Evolutionary conservation across 2,888 invertebrate species (phyloP), one percentile per base, ranked within the genome.

Genomic region (Brachypterus glaber): DNA sequence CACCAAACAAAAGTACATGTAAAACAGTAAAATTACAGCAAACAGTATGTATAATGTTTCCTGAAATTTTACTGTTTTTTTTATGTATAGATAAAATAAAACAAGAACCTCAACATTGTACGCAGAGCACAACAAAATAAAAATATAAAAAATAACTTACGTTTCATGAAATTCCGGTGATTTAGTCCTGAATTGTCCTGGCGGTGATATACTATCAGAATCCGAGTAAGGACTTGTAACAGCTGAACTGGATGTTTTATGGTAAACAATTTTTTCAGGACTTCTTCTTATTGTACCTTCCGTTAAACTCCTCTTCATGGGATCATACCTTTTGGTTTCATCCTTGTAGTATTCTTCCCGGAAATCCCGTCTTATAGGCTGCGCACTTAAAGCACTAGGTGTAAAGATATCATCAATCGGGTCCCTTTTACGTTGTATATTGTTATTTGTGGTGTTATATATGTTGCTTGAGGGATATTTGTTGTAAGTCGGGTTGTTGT

Each of bases 81-180:
- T n/a, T n/a, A n/a, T n/a, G n/a, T n/a, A n/a, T n/a, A n/a, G n/a
- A n/a, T n/a, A n/a, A n/a, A n/a, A n/a, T n/a, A n/a, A n/a, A n/a
- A n/a, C n/a, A n/a, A n/a, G n/a, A n/a, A n/a, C n/a, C n/a, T n/a
- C n/a, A n/a, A n/a, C n/a, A n/a, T n/a, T n/a, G n/a, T n/a, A n/a
- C n/a, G n/a, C n/a, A n/a, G n/a, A n/a, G n/a, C n/a, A n/a, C n/a
- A n/a, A n/a, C n/a, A n/a, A n/a, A n/a, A n/a, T n/a, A n/a, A n/a
- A n/a, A n/a, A n/a, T n/a, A 38, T 42, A 37, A 37, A 27, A 36
- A 21, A 21, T 36, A 30, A 69, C 68, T 69, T 57, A 70, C 69
- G 64, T 63, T 55, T 70, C 70, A 48, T 67, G 67, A 52, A 67
- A 68, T 40, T 69, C 69, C 9, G 68, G 67, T 29, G 67, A 66